These are phyloP conservation scores for Brachyptera risi DNA, from an alignment of 2,888 invertebrate species.

Conservation along the genomic window DNA sequence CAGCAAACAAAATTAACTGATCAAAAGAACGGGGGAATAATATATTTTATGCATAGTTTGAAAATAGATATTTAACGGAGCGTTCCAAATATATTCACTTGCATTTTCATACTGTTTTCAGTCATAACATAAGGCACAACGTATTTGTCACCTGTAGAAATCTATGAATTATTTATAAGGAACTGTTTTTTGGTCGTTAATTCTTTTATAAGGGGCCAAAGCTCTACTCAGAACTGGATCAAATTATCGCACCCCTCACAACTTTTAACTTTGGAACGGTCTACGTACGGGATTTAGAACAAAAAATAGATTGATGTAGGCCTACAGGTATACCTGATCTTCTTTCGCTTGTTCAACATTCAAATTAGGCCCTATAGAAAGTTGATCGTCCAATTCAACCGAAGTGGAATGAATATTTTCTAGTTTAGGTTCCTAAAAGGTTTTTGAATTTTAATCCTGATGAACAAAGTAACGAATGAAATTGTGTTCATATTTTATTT, in stretches of 20 bases:
- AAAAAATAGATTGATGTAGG: too few relatives aligned
- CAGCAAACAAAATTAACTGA: not conserved
- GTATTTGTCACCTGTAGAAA: slow-evolving; percentile 7
- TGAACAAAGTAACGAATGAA: too few relatives aligned
- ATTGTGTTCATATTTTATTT: too few relatives aligned
- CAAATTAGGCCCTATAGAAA: too few relatives aligned
- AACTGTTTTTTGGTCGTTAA: slow-evolving; percentile 12
- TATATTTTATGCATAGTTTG: not conserved
- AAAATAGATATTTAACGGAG: not conserved
- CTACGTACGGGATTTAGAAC: too few relatives aligned
- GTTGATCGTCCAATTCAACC: too few relatives aligned
- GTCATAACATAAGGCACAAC: not conserved
- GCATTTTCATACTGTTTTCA: not conserved
- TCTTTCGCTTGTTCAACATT: too few relatives aligned
- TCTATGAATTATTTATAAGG: slow-evolving; percentile 10
- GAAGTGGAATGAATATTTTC: too few relatives aligned
- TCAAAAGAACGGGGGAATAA: not conserved
- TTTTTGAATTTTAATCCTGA: too few relatives aligned
- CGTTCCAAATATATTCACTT: not conserved
- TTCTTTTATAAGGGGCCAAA: slow-evolving; percentile 13
- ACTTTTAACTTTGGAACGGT: too few relatives aligned
- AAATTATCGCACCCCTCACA: slow-evolving; percentile 4
- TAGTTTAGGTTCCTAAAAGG: too few relatives aligned
- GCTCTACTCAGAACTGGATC: slow-evolving; percentile 1
- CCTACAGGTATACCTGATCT: too few relatives aligned